phyloP scores from a whole-genome alignment of 2,113 vertebrate genomes.

The Cricetomys ansorgei region DNA sequence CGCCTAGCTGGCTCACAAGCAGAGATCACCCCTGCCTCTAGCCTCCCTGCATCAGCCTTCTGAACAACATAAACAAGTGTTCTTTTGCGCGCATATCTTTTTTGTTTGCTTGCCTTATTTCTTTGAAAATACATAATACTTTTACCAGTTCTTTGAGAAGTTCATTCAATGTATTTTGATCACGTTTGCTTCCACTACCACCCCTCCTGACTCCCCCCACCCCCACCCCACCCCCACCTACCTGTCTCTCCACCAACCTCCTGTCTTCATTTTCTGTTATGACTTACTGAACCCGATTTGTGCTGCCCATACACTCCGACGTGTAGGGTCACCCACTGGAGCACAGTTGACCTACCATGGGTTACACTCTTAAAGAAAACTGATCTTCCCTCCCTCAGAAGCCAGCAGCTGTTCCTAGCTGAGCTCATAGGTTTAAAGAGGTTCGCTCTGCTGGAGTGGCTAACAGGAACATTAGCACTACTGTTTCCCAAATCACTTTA shows the following conservation, averaged over 20 bases:
- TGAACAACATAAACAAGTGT: background rate
- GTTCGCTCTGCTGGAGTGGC: background rate
- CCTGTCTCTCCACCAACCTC: too few species aligned
- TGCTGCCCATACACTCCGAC: background rate
- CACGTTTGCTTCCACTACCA: too few species aligned
- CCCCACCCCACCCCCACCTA: too few species aligned
- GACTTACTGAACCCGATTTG: background rate
- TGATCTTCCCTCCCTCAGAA: background rate
- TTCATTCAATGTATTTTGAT: background rate
- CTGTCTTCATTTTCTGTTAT: background rate
- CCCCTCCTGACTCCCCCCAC: too few species aligned
- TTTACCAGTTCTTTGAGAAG: background rate
- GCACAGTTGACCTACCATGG: background rate
- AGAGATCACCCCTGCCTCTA: background rate
- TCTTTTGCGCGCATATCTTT: background rate
- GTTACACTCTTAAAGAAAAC: background rate
- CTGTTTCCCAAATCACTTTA: background rate
- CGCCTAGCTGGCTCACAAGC: background rate
- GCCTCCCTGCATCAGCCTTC: background rate
- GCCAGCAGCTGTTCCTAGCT: background rate
- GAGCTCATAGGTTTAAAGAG: background rate
- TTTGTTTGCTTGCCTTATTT: background rate
- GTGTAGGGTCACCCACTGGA: background rate
- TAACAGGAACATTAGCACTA: background rate
- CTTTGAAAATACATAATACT: background rate